Evolutionary conservation across 1,140 invertebrate genomes (phyloP).

Genomic region (Melipona quadrifasciata): DNA sequence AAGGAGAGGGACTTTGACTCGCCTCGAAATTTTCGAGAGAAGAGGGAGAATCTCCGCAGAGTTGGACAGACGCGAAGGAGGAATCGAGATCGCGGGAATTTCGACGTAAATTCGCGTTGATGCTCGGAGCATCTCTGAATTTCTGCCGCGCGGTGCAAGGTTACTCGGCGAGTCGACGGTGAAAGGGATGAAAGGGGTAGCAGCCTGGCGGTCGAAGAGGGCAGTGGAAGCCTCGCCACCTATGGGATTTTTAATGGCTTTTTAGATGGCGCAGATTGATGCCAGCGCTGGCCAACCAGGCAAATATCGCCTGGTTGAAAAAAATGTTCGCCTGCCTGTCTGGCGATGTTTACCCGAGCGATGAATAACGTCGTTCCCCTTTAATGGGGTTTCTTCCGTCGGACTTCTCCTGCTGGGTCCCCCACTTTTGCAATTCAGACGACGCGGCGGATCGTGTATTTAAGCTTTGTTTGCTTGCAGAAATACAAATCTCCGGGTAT

Average conservation of each 20-base stretch:
- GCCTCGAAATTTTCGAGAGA: too few species aligned
- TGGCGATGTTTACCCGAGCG: neutral
- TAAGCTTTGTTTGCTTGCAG: neutral
- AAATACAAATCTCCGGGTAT: too few species aligned
- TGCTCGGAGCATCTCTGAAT: neutral
- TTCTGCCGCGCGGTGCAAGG: neutral
- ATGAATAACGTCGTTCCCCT: conserved; percentile 35
- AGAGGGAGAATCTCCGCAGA: too few species aligned
- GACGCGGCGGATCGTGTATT: neutral
- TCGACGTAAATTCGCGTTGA: neutral
- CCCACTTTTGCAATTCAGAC: neutral
- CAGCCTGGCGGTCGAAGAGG: neutral
- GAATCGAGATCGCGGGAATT: neutral
- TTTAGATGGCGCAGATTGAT: conserved; percentile 55
- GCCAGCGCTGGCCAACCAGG: conserved; percentile 14
- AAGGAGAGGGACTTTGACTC: too few species aligned
- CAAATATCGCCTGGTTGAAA: conserved; percentile 28
- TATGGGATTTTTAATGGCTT: conserved; percentile 63
- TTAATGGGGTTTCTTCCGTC: neutral
- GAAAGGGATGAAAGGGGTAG: conserved; percentile 43
- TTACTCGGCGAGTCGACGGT: neutral
- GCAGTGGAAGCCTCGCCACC: conserved; percentile 9
- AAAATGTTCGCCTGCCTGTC: too few species aligned
- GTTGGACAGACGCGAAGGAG: neutral
- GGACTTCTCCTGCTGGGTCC: too few species aligned